Conservation (phyloP, 2,797 vertebrate genomes). For the Malacoctenus gilli region DNA sequence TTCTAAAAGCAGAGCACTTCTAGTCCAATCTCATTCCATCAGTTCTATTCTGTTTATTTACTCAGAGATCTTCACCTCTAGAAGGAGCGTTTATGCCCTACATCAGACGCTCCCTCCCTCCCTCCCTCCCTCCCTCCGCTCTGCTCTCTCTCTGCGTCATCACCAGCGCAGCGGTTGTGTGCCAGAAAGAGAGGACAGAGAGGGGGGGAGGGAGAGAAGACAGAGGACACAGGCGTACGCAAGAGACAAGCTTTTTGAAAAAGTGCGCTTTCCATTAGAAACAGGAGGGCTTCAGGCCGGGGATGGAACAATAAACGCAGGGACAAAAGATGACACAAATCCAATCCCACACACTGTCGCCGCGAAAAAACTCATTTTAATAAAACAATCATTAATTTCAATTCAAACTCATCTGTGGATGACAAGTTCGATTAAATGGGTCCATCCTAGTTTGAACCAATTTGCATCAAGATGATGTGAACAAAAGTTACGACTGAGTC, state of each 20-base stretch:
- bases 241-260: slow-evolving; percentile 37
- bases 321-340: slow-evolving; percentile 45
- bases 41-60: slow-evolving; percentile 2
- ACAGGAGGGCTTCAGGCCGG: slow-evolving; percentile 17
- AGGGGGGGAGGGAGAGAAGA: slow-evolving; percentile 32
- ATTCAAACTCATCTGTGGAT: slow-evolving; percentile 19
- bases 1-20: background rate
- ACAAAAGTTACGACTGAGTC: slow-evolving; percentile 40
- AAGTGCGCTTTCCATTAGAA: slow-evolving; percentile 37
- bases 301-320: slow-evolving; percentile 24
- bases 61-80: slow-evolving; percentile 1
- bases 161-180: slow-evolving; percentile 48
- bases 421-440: slow-evolving; percentile 29
- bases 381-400: slow-evolving; percentile 29
- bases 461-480: slow-evolving; percentile 25
- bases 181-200: slow-evolving; percentile 57
- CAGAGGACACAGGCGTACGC: slow-evolving; percentile 42
- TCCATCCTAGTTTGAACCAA: slow-evolving; percentile 22
- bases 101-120: slow-evolving; percentile 21
- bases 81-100: slow-evolving; percentile 22
- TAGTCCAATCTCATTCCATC: slow-evolving; percentile 7
- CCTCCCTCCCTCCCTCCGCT: slow-evolving; percentile 15
- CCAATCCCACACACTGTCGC: background rate
- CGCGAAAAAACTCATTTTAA: slow-evolving; percentile 24
- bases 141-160: slow-evolving; percentile 67